Base-by-base conservation (phyloP, 2,888 invertebrate genomes). In the Stenchaetothrips biformis region DNA sequence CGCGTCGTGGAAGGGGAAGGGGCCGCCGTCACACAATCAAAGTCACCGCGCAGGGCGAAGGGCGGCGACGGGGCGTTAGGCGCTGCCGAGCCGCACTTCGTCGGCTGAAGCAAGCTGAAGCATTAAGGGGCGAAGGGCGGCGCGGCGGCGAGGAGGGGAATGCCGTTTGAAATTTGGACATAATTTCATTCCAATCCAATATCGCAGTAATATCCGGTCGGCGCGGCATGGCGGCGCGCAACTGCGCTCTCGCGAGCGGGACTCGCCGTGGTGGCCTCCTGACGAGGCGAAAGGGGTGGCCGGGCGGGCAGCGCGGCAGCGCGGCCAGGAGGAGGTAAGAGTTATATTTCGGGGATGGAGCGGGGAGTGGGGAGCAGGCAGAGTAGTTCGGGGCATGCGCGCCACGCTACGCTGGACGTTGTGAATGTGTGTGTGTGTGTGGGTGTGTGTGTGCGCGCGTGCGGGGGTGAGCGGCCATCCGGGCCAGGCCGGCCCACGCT, bases 181-280 rank as follows among this genome's bases (percentile, higher is more conserved):
- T 74, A 74, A 74, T 74, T 74, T 74, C 67, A 74, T 74, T 74
- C 67, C 67, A 74, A 74, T 74, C 67, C 67, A 74, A 74, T 74
- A 74, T 74, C 67, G 25, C 67, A 25, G 67, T 74, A 74, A 74
- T 74, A 74, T 74, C 67, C 67, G 67, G 67, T 8, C 18, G 53
- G 53, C 18, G 53, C 53, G 25, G 67, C 67, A 25, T 25, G 25
- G 11, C 37, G 37, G 37, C 37, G 37, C 37, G 37, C 37, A 37
- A 37, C 37, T 37, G 25, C 59, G 59, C 53, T 53, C 13, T 16
- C 67, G 11, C 67, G 67, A 37, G 21, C 67, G 25, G 21, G 67
- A 74, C 67, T 21, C 21, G 67, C 67, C 67, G 67, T 7, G n/a
- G 21, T 21, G 67, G 9, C 25, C 21, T 13, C 18, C 59, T 13